Base-by-base conservation (phyloP, 2,113 vertebrate genomes). In the Epinephelus fuscoguttatus region DNA sequence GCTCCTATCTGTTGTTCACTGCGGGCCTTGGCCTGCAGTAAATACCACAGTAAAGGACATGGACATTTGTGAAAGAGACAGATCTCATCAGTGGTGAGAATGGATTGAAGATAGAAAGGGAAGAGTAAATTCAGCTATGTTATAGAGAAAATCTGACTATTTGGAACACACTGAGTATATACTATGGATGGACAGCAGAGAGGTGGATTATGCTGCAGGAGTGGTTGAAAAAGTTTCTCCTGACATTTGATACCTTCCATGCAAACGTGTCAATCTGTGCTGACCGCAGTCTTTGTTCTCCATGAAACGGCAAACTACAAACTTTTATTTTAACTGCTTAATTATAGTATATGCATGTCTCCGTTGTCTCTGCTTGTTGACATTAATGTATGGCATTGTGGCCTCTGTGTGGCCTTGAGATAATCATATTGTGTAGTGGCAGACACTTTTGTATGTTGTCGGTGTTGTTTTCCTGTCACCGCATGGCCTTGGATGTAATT, bases 401-500 rank as follows among this genome's bases (percentile, higher is more conserved):
- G 81, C 69, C 8, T 30, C 25, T 53, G 53, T 47, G 15, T 61
- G 50, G 45, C 68, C 70, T 75, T 60, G 70, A 66, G 25, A 21
- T 30, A 50, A 15, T 33, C 23, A 6, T 45, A 40, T 60, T 27
- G 19, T 83, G 17, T 8, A 13, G 18, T 33, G 8, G 21, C 25
- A 64, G 53, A 64, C 3, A 1, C 3, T 47, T 70, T 68, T n/a
- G 47, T 64, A 42, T 78, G 13, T 75, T 67, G 57, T 53, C 30
- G 13, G 13, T 78, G 21, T 40, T 55, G 25, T 56, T 37, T 56
- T 79, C 12, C 14, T 33, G 40, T 8, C 37, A n/a, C 17, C 64
- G 47, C 75, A 67, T 81, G 71, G 63, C 47, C 75, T 86, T 60
- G 10, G 2, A 56, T 80, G 57, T 86, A 63, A 64, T 84, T 78